phyloP scores from a whole-genome alignment of 2,888 invertebrate genomes.

The Drosophila algonquin region DNA sequence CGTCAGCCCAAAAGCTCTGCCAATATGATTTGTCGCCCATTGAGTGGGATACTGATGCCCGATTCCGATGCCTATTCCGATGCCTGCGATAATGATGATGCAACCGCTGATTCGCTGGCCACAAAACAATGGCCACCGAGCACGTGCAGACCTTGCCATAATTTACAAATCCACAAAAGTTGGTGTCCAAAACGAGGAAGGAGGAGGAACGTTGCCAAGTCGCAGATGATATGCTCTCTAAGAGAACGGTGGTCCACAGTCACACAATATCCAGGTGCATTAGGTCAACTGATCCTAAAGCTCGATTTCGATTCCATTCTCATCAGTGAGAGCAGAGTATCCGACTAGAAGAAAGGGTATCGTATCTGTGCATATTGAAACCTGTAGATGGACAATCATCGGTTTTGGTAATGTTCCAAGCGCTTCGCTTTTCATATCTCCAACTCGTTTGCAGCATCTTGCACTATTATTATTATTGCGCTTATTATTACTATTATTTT shows the following conservation, averaged over 20 bases:
- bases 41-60: constrained; percentile 45
- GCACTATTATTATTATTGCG: constrained; percentile 49
- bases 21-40: constrained; percentile 71
- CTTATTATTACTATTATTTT: constrained; percentile 71
- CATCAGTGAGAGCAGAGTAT: not conserved
- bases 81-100: constrained; percentile 46
- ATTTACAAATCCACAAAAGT: constrained; percentile 39
- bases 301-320: not conserved
- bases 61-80: constrained; percentile 7
- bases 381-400: constrained; percentile 23
- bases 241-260: not conserved
- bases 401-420: constrained; percentile 55
- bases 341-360: constrained; percentile 15
- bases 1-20: constrained; percentile 37
- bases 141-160: constrained; percentile 73
- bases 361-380: too few species aligned
- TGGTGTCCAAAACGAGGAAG: constrained; percentile 7
- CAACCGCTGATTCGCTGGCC: constrained; percentile 45
- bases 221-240: not conserved
- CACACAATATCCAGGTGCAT: too few species aligned
- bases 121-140: constrained; percentile 63
- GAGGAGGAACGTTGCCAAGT: not conserved
- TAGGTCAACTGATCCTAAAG: not conserved
- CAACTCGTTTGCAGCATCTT: constrained; percentile 66
- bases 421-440: constrained; percentile 60